Base-by-base conservation (phyloP, 2,888 invertebrate species). In the Caenorhabditis sp. region DNA sequence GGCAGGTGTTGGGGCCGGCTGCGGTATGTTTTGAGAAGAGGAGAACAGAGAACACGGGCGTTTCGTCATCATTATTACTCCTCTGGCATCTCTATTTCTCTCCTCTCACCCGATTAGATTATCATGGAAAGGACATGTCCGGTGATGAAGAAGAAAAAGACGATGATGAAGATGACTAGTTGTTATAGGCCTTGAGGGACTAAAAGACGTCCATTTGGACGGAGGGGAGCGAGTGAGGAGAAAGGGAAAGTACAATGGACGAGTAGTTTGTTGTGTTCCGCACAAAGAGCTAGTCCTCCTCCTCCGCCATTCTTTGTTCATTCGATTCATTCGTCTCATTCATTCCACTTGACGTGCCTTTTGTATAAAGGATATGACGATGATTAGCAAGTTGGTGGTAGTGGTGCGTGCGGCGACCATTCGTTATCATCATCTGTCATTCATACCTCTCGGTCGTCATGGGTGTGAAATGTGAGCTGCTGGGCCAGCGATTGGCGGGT, bases 211-310 rank as follows among this genome's bases (percentile, higher is more conserved):
- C 13, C 9, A 9, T 9, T 15, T 40, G 9, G 35, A 18, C 8
- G 22, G 32, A 6, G 32, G 35, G 51, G 22, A 53, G 22, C 8
- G 53, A 53, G 13, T 13, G 51, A 61, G 22, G 47, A 20, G 64
- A 56, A 58, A 69, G 60, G 15, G 69, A 50, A 69, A 60, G 67
- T 51, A 69, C 50, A 69, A 69, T 58, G 60, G 60, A 24, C 32
- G 32, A 32, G 60, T 60, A 58, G 68, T 58, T 58, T 58, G 70
- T 70, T 61, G 44, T n/a, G n/a, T 51, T 70, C 51, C 51, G 47
- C 50, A 55, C 26, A 55, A 55, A 55, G 65, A 53, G 65, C 51
- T 18, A 8, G 13, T 24, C 18, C 58, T 15, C n/a, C 37, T 13
- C 37, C 58, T 20, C 15, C 18, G 6, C 22, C 26, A 13, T 13